Conservation (phyloP, 2,797 vertebrate genomes). For the Tauraco hartlaubi region DNA sequence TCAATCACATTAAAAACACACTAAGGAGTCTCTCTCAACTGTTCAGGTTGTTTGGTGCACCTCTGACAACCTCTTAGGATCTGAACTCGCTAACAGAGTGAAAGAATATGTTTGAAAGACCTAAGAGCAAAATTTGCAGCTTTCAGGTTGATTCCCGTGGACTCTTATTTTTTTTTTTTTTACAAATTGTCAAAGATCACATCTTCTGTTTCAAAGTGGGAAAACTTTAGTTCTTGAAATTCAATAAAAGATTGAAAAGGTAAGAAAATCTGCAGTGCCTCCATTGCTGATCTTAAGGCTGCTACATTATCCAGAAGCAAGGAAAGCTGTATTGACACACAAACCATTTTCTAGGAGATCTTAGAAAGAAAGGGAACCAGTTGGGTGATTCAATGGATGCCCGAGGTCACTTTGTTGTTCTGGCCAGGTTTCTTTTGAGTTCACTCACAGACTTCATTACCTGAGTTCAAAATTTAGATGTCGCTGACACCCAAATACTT, state of each 20-base stretch:
- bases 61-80: not conserved
- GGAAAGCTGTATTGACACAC: not conserved
- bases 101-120: not conserved
- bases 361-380: not conserved
- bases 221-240: constrained; percentile 32
- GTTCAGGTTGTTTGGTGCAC: not conserved
- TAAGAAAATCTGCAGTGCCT: not conserved
- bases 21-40: not conserved
- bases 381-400: not conserved
- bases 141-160: not conserved
- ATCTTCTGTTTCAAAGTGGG: not conserved
- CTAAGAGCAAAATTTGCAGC: not conserved
- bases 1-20: not conserved
- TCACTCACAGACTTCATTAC: not conserved
- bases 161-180: not conserved
- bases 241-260: not conserved
- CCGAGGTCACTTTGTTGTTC: not conserved
- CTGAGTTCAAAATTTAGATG: not conserved
- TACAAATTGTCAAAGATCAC: not conserved
- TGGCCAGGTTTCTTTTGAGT: not conserved
- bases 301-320: not conserved
- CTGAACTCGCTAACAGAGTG: constrained; percentile 20
- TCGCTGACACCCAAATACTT: not conserved
- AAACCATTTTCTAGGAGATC: not conserved
- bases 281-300: not conserved